Evolutionary conservation across 2,888 invertebrate species (phyloP), one percentile per base, ranked within the genome.

Genomic region (Pristionchus maxplancki): DNA sequence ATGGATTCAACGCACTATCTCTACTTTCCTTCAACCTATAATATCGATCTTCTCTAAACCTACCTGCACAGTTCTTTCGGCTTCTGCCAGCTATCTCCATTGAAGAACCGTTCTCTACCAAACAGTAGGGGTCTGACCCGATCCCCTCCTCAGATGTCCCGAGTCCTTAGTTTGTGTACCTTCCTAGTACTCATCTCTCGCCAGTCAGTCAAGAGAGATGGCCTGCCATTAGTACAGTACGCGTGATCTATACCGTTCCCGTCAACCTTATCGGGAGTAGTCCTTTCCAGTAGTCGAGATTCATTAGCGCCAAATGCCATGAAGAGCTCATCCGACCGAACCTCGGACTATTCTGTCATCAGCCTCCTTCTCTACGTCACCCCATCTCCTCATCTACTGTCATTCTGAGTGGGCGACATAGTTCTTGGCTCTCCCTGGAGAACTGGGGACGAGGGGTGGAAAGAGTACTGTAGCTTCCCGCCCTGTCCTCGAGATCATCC

Each of bases 131-230:
- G 78, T 78, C 78, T 44, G 74, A 13, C 71, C 58, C 58, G 58
- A 58, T 20, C 58, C 67, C 67, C 71, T 71, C 71, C 71, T 37
- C 71, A 34, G 37, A 34, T 71, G 37, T 37, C 71, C 28, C 78
- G n/a, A 78, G 78, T 78, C 78, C 78, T 78, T 48, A 78, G 78
- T 78, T 78, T 13, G 78, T 78, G 44, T 78, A n/a, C n/a, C n/a
- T n/a, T n/a, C 17, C 48, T 44, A n/a, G 78, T 48, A 44, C 78
- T 78, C 78, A 28, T 28, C 28, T 28, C 44, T 44, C 44, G 20
- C 44, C 37, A 58, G 40, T 44, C 78, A 24, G 40, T 37, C 71
- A 20, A 28, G 62, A 48, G 48, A 62, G 28, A n/a, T 8, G 24
- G 8, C 1, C 71, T 74, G 71, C 15, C n/a, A 24, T 40, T 31